A percentile compares a stretch with the other conserved stretches of the same genome.
Conservation (phyloP, 2,888 invertebrate genomes). For the Spodoptera picta region DNA sequence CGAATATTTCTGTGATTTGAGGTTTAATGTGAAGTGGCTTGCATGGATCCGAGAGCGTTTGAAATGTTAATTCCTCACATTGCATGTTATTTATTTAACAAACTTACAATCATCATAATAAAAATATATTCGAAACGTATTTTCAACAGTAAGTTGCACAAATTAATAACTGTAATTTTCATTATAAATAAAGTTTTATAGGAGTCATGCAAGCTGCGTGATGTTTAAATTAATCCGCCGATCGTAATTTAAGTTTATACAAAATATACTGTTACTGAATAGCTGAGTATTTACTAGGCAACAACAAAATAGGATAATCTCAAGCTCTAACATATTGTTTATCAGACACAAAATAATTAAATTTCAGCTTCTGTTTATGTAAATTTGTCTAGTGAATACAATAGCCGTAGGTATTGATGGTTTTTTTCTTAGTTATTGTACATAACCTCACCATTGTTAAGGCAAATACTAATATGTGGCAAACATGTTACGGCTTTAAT, state of each 20-base stretch:
- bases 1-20: conserved; percentile 56
- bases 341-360: too few species aligned
- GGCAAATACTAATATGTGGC: conserved; percentile 20
- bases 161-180: background rate
- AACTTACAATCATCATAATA: too few species aligned
- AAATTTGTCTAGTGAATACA: too few species aligned
- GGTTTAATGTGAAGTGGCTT: conserved; percentile 32
- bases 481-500: conserved; percentile 36
- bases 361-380: too few species aligned
- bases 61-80: background rate
- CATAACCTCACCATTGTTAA: conserved; percentile 21
- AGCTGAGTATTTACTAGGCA: conserved; percentile 23
- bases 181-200: background rate
- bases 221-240: conserved; percentile 65
- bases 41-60: conserved; percentile 16
- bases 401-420: too few species aligned
- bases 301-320: too few species aligned
- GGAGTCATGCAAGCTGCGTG: conserved; percentile 30
- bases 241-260: conserved; percentile 60
- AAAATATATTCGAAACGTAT: background rate
- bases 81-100: too few species aligned
- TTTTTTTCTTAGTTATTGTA: conserved; percentile 6
- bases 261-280: conserved; percentile 34
- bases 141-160: conserved; percentile 1
- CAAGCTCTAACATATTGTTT: too few species aligned